Evolutionary conservation across 1,140 invertebrate genomes (phyloP), one percentile per base, ranked within the genome.

Genomic region (Diploscapter pachys): DNA sequence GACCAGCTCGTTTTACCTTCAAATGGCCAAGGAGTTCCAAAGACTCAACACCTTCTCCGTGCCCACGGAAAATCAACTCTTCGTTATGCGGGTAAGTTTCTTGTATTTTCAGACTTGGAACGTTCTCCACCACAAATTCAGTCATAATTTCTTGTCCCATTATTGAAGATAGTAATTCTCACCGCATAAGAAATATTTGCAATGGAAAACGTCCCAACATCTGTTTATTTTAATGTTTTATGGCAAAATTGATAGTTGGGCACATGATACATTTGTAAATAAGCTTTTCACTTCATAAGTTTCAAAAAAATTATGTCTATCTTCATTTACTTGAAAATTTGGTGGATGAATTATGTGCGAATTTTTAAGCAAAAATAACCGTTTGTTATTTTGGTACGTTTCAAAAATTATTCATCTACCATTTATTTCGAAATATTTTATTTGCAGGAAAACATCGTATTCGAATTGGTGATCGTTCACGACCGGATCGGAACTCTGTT

Each of bases 391-490:
- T 31, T 31, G 1, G 31, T 31, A 31, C 31, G 31, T 31, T 31
- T 31, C 31, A 31, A 31, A 31, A 31, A 31, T 31, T 31, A 31
- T 31, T 31, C 31, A 31, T 31, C 31, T 31, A 31, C 31, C 31
- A 31, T 31, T n/a, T n/a, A n/a, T n/a, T 31, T 31, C 31, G 31
- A 31, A 31, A 31, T 31, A 31, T 31, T 31, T 31, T 31, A 11
- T 56, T 65, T 71, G 2, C 31, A 72, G 71, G 71, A 68, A n/a
- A 51, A 72, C 55, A 67, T 76, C n/a, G 75, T 76, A 5, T 76
- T 76, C 50, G 54, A 63, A 62, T 53, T 76, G 8, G 56, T 66
- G 2, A 64, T 76, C 5, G 63, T 72, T n/a, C 71, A 76, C 31
- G 75, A 71, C 56, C 53, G 65, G 53, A 56, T 76, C 31, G 63